Evolutionary conservation across 2,888 invertebrate genomes (phyloP).

Genomic region (Kryphioiulus occultus): DNA sequence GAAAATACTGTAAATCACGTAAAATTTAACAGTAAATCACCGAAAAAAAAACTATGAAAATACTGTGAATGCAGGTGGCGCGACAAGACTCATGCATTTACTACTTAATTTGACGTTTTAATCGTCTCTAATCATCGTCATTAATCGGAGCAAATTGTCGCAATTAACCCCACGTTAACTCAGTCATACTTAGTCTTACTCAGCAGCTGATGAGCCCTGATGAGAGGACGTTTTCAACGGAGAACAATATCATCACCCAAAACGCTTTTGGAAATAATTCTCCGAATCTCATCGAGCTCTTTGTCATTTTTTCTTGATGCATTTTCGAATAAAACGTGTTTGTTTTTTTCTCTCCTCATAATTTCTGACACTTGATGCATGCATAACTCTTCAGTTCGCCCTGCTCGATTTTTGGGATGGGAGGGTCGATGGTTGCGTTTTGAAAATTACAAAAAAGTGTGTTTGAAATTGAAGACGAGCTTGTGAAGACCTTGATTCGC

Average conservation of each 20-base stretch:
- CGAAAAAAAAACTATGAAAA: too few species aligned
- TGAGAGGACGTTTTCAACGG: not conserved
- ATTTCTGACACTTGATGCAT: not conserved
- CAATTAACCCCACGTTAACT: not conserved
- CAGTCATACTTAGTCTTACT: not conserved
- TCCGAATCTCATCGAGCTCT: too few species aligned
- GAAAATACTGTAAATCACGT: too few species aligned
- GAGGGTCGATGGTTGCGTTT: not conserved
- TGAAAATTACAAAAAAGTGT: not conserved
- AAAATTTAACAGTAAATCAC: too few species aligned
- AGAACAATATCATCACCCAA: too few species aligned
- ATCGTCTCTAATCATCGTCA: not conserved
- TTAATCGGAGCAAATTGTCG: not conserved
- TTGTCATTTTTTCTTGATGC: too few species aligned
- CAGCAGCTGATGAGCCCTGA: not conserved
- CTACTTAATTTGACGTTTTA: not conserved
- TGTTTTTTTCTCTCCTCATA: too few species aligned
- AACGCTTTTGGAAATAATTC: too few species aligned
- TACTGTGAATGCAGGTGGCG: not conserved
- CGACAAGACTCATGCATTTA: not conserved
- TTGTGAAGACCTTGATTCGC: not conserved
- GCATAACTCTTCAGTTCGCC: not conserved
- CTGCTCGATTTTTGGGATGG: not conserved
- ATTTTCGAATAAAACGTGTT: too few species aligned
- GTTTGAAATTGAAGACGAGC: constrained; percentile 18